These are phyloP conservation scores for Dendronephthya gigantea DNA, from an alignment of 64 coral and sea anemone genomes.

Conservation along the genomic window DNA sequence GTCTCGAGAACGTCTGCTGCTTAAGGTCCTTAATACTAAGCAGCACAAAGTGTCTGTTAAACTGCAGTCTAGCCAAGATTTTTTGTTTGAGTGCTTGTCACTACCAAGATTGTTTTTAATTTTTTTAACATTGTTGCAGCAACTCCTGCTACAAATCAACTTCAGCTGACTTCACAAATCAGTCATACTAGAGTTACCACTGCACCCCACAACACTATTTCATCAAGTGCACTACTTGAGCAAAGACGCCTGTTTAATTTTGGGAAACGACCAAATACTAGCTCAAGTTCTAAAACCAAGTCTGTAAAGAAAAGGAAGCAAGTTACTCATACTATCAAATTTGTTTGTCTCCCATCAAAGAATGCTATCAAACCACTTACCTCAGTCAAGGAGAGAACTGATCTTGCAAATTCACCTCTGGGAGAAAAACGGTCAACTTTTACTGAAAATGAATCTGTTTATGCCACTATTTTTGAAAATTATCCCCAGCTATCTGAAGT, in stretches of 20 bases:
- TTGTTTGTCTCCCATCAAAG: not conserved
- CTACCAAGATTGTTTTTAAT: too few species aligned
- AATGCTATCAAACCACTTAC: not conserved
- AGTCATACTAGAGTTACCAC: too few species aligned
- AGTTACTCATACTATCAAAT: not conserved
- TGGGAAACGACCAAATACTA: not conserved
- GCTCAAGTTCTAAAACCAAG: not conserved
- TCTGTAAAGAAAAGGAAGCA: not conserved
- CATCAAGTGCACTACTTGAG: not conserved
- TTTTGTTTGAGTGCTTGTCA: too few species aligned
- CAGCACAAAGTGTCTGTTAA: too few species aligned
- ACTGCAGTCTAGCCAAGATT: too few species aligned
- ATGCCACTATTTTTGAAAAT: too few species aligned
- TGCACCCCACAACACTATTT: not conserved
- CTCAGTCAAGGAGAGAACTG: not conserved
- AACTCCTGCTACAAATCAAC: too few species aligned
- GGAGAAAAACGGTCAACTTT: not conserved
- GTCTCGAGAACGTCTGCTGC: too few species aligned
- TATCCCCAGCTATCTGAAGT: too few species aligned
- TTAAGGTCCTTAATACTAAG: too few species aligned
- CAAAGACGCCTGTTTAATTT: not conserved
- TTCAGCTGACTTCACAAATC: too few species aligned
- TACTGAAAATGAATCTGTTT: not conserved
- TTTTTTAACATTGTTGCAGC: too few species aligned
- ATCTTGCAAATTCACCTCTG: not conserved